These are phyloP conservation scores for Aphrophora alni DNA, from an alignment of 2,888 invertebrate species.

Conservation along the genomic window DNA sequence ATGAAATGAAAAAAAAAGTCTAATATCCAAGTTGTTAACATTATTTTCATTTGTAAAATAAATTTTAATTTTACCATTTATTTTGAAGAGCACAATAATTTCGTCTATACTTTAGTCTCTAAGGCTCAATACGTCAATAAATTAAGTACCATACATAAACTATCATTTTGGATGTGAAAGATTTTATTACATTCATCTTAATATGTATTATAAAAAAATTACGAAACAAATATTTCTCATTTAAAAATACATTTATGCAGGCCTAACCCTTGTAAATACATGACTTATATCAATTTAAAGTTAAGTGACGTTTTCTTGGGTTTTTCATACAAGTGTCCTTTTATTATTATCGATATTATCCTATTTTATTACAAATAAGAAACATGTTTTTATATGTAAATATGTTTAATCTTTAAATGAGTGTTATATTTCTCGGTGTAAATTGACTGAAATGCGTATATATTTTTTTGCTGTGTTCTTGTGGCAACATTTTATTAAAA, in stretches of 20 bases:
- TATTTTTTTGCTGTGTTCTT: conserved; percentile 32
- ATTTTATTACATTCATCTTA: too few species aligned
- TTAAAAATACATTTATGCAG: background rate
- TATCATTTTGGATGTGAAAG: too few species aligned
- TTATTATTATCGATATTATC: conserved; percentile 36
- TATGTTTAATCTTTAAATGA: conserved; percentile 33
- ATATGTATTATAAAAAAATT: too few species aligned
- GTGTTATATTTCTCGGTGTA: conserved; percentile 35
- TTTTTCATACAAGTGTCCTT: conserved; percentile 39
- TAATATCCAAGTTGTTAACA: too few species aligned
- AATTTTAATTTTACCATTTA: too few species aligned
- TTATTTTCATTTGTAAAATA: too few species aligned
- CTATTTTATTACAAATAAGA: conserved; percentile 32
- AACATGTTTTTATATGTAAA: conserved; percentile 33
- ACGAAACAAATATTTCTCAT: too few species aligned
- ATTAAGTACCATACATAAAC: too few species aligned
- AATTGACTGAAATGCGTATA: conserved; percentile 32
- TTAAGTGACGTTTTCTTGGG: conserved; percentile 9
- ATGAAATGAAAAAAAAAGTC: too few species aligned
- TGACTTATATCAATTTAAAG: background rate
- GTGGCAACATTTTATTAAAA: background rate
- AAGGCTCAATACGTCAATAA: too few species aligned
- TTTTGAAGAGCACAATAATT: too few species aligned
- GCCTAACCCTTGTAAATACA: conserved; percentile 1
- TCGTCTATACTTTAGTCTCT: too few species aligned